Conservation (phyloP, 2,797 vertebrate genomes). For the Pseudomugil gertrudae region DNA sequence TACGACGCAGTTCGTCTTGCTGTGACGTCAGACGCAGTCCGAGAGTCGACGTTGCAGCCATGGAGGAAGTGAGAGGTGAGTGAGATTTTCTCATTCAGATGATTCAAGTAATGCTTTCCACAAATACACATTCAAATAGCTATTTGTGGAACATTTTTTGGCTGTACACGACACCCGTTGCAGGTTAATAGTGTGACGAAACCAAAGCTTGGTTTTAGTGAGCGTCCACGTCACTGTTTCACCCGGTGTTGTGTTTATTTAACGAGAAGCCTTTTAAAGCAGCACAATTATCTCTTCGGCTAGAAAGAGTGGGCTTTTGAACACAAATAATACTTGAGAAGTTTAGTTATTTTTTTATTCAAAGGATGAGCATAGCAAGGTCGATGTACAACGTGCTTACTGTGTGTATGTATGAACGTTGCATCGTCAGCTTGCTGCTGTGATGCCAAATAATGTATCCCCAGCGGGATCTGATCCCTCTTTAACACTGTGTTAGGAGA, state of each 20-base stretch:
- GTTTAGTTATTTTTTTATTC: neutral
- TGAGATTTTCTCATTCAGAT: constrained; percentile 27
- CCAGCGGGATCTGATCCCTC: neutral
- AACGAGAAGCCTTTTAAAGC: neutral
- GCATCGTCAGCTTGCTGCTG: constrained; percentile 38
- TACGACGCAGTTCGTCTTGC: no score
- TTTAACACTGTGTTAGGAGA: neutral
- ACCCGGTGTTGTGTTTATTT: constrained; percentile 32
- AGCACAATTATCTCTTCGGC: neutral
- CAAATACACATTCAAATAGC: no score
- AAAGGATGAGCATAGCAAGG: neutral
- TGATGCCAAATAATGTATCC: constrained; percentile 12
- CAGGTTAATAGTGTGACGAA: fast-evolving
- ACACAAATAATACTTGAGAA: no score
- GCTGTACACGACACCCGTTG: fast-evolving
- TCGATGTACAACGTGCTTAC: constrained; percentile 26
- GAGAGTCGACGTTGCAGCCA: constrained; percentile 64
- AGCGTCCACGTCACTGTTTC: constrained; percentile 7
- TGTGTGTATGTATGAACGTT: constrained; percentile 16
- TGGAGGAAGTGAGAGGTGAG: constrained; percentile 87
- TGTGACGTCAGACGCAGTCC: constrained; percentile 68
- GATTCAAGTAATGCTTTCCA: neutral
- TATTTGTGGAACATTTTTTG: neutral
- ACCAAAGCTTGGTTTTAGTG: neutral
- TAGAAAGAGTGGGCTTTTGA: neutral